Base-by-base conservation (phyloP, 2,888 invertebrate genomes). In the Dyspetes luteomarginatus region DNA sequence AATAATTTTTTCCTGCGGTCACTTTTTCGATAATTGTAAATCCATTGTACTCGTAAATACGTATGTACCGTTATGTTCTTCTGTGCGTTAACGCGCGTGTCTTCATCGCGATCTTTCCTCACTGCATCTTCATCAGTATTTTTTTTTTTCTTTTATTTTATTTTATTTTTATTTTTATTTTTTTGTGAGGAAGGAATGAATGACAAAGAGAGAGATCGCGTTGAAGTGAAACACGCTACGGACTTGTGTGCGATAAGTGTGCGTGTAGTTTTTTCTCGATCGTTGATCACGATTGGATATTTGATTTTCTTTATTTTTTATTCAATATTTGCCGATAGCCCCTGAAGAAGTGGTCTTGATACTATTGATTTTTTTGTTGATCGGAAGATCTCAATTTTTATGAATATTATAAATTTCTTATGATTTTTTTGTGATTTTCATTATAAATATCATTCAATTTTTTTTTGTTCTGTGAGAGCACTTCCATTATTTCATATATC, bases 161-260 rank as follows among this genome's bases (percentile, higher is more conserved):
- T 4, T 22, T 22, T 24, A 9, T 36, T 71, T 50, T 56, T 45
- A 17, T 52, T 64, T 50, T 7, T 17, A 30, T 17, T 3, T 41
- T 62, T 48, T 0, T 36, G 4, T 3, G 12, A 26, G 41, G 24
- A 55, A 41, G 15, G 36, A 36, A 45, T 43, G n/a, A 41, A 64
- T 24, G 30, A 55, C n/a, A n/a, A 64, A 65, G 24, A 52, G n/a
- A n/a, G 48, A 71, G 50, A 78, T 79, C 69, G 65, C 30, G 17
- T 41, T 17, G 41, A 65, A 45, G 17, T 45, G 19, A 24, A 50
- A 75, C 69, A 75, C 80, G 75, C 52, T 67, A 69, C 62, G 58
- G 60, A 71, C 62, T 80, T 69, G 72, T 80, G 82, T 82, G 82
- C 83, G 83, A 83, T 83, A 80, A 82, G 56, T 83, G 83, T 82